These are phyloP conservation scores for Pogona vitticeps DNA, from an alignment of 2,113 vertebrate species.

Conservation along the genomic window DNA sequence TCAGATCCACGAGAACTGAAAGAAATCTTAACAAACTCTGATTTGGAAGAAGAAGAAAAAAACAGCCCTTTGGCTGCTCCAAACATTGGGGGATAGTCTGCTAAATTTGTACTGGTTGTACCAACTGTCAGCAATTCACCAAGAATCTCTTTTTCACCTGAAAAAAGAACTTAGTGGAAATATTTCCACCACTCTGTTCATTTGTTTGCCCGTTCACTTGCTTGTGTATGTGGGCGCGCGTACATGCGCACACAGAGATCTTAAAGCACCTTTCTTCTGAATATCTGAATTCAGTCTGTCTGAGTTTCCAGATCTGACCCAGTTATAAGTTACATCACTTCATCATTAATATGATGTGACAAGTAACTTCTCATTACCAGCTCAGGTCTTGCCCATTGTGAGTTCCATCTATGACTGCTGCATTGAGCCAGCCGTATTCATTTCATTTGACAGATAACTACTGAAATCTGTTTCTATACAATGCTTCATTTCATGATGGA, in stretches of 20 bases:
- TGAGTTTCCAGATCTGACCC: not conserved
- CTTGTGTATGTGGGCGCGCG: too few relatives aligned
- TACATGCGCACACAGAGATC: not conserved
- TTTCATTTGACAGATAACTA: constrained; percentile 3
- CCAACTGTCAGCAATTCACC: not conserved
- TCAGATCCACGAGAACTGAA: too few relatives aligned
- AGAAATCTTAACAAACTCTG: too few relatives aligned
- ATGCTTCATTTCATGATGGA: not conserved
- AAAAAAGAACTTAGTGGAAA: not conserved
- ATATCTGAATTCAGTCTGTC: not conserved
- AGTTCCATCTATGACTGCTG: constrained; percentile 18
- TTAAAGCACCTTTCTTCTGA: not conserved
- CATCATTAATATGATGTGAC: constrained; percentile 12
- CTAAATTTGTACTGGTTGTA: not conserved
- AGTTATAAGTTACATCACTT: constrained; percentile 3
- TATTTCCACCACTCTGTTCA: not conserved
- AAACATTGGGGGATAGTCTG: not conserved
- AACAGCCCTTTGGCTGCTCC: not conserved
- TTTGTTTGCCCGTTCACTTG: too few relatives aligned
- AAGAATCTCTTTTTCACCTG: not conserved
- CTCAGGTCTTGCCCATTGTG: not conserved
- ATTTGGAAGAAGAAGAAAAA: not conserved
- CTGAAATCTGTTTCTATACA: not conserved
- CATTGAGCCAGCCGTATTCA: constrained; percentile 17
- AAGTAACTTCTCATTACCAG: constrained; percentile 25